phyloP scores from a whole-genome alignment of 2,113 vertebrate species.

The Sialia sialis region DNA sequence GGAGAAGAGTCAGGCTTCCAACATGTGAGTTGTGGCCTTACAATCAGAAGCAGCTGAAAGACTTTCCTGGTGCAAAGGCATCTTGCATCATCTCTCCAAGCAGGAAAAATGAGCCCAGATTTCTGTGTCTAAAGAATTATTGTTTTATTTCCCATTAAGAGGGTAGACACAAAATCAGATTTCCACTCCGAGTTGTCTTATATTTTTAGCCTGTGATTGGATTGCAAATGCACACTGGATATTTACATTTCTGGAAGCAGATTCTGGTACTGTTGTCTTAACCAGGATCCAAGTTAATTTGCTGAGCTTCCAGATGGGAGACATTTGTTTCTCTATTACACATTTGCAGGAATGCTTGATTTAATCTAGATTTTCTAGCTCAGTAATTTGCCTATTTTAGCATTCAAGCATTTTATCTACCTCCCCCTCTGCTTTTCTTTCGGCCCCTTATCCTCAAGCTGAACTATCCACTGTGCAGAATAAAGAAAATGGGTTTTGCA shows the following conservation, averaged over 20 bases:
- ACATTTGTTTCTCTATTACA: slow-evolving; percentile 1
- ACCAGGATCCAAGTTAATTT: slow-evolving; percentile 34
- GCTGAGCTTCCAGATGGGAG: slow-evolving; percentile 28
- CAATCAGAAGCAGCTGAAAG: not conserved
- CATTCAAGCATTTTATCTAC: not conserved
- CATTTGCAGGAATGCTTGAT: slow-evolving; percentile 32
- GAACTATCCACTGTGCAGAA: not conserved
- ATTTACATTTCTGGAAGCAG: slow-evolving; percentile 33
- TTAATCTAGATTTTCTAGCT: slow-evolving; percentile 45
- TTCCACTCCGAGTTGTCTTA: not conserved
- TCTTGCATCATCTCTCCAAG: not conserved
- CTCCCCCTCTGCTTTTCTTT: not conserved
- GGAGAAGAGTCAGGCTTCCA: not conserved
- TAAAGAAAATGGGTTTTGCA: not conserved
- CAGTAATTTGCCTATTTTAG: not conserved
- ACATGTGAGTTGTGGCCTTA: not conserved
- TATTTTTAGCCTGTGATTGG: slow-evolving; percentile 55
- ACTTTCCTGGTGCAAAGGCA: not conserved
- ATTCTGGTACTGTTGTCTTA: slow-evolving; percentile 1
- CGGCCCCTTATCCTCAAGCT: not conserved
- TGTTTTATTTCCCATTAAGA: slow-evolving; percentile 32
- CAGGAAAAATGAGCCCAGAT: not conserved
- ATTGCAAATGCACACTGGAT: slow-evolving; percentile 25
- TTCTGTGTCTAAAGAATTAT: not conserved
- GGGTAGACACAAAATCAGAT: slow-evolving; percentile 31